Evolutionary conservation across 1,140 invertebrate species (phyloP), one percentile per base, ranked within the genome.

Genomic region (Notospermus geniculatus): DNA sequence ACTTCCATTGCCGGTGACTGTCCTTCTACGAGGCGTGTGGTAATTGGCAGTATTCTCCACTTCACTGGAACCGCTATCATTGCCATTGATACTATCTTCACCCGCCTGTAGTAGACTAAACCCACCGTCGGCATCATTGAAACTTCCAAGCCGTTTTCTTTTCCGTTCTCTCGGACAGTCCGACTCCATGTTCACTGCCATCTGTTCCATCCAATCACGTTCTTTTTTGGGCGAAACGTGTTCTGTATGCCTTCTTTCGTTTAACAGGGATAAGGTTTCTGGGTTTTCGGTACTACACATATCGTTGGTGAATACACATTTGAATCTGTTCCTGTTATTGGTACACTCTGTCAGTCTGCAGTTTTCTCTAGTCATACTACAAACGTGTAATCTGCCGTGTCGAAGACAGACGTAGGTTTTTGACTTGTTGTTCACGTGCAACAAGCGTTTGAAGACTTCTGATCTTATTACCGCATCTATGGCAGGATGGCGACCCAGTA

Each of bases 241-340:
- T 5, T 50, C 46, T 5, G 4, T 27, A 23, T 7, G 4, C 4
- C 46, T 7, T 50, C n/a, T 5, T n/a, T 50, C 46, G 5, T 50
- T n/a, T n/a, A 50, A 4, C 4, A 50, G 4, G 4, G 9, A 7
- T n/a, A 50, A 9, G n/a, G 25, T 50, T n/a, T 50, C 46, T 5
- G 46, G 46, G n/a, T 50, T 50, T 50, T 50, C 46, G n/a, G 5
- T 5, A n/a, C 46, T n/a, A 50, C 46, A 50, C 46, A n/a, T 50
- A 9, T 50, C 5, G 4, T n/a, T 50, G 9, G 46, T 23, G n/a
- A 50, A 50, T 5, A 27, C n/a, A n/a, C 46, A 50, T n/a, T 7
- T 50, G 25, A 50, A 50, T 50, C 25, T 50, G 46, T 50, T 50
- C 5, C 15, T 15, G 4, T 15, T 36, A 36, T 36, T 15, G 32